Evolutionary conservation across 1,140 invertebrate species (phyloP).

Genomic region (Phymorhynchus buccinoides): DNA sequence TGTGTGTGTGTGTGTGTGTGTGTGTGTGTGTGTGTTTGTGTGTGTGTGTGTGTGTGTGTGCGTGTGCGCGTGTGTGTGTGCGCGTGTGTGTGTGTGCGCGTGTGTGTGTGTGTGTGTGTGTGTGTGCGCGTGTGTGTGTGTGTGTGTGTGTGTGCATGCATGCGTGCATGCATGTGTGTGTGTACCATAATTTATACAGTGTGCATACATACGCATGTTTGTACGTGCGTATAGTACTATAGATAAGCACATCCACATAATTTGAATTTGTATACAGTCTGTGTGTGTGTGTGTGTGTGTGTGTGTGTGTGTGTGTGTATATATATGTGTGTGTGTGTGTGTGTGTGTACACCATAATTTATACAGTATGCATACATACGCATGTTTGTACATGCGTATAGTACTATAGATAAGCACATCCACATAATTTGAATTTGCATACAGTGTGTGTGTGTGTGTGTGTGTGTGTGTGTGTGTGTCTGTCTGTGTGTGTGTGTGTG

Average conservation of each 20-base stretch:
- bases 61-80: background rate
- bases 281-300: slow-evolving; percentile 10
- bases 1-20: too few species aligned
- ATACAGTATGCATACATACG: too few species aligned
- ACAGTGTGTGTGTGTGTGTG: background rate
- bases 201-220: background rate
- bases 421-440: too few species aligned
- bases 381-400: background rate
- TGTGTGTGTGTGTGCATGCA: too few species aligned
- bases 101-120: background rate
- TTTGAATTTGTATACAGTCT: background rate
- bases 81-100: background rate
- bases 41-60: background rate
- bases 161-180: background rate
- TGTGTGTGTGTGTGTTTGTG: too few species aligned
- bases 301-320: slow-evolving; percentile 5
- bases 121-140: too few species aligned
- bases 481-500: background rate
- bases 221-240: too few species aligned
- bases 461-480: background rate
- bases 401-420: too few species aligned
- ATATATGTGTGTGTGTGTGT: background rate
- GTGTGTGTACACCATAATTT: background rate
- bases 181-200: too few species aligned
- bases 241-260: background rate